Conservation (phyloP, 2,113 vertebrate genomes). For the Cheirogaleus medius region DNA sequence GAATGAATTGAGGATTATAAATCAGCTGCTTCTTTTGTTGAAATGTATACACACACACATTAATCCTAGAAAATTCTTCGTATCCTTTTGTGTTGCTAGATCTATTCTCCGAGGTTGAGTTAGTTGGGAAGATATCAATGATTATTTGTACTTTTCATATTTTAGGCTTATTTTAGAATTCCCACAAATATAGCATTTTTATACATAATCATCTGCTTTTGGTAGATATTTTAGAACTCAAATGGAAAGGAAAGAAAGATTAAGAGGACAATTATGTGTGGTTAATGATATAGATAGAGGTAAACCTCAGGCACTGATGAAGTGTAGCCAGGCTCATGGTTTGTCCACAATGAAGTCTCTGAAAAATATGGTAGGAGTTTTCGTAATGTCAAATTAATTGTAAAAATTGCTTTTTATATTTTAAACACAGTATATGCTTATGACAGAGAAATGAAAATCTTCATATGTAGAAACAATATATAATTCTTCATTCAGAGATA, state of each 20-base stretch:
- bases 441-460: not conserved
- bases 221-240: not conserved
- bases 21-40: not conserved
- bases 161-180: conserved; percentile 36
- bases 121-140: conserved; percentile 11
- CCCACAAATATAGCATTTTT: not conserved
- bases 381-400: not conserved
- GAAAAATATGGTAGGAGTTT: not conserved
- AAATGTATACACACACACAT: not conserved
- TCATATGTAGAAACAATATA: not conserved
- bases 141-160: not conserved
- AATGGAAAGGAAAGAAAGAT: not conserved
- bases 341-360: not conserved
- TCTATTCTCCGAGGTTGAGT: not conserved
- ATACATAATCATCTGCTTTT: not conserved
- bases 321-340: not conserved
- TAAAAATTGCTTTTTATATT: not conserved
- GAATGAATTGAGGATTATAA: not conserved
- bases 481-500: not conserved
- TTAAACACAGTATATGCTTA: not conserved
- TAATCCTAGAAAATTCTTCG: not conserved
- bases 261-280: not conserved
- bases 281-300: not conserved
- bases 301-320: not conserved
- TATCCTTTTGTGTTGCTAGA: not conserved